Evolutionary conservation across 2,888 invertebrate species (phyloP), one percentile per base, ranked within the genome.

Genomic region (Catocala fraxini): DNA sequence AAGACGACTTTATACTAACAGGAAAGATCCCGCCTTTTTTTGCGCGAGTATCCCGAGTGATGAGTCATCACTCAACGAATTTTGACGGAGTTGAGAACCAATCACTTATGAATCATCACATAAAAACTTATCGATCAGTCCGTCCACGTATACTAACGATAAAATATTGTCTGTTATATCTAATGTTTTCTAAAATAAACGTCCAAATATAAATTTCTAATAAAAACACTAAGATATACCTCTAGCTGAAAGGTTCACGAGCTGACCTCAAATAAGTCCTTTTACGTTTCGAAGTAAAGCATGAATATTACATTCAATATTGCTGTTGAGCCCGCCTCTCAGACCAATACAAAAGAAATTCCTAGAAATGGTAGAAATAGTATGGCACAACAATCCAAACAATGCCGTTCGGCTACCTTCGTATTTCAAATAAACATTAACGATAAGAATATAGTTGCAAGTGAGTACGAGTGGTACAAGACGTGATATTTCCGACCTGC

Each of bases 21-120:
- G 68, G 70, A 70, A 67, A 67, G 58, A 13, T 25, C 39, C 54
- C 56, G 34, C 42, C 48, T 65, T 63, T 73, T 77, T 72, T 71
- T 51, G 56, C 58, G 60, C 52, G 55, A 51, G 62, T 54, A 61
- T 69, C 62, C 60, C 70, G 53, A 51, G 52, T 25, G 46, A 57
- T 64, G 70, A 65, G 67, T 75, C 71, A 74, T 66, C 65, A 59
- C 51, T 67, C 15, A 63, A 68, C 62, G 55, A 61, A 65, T 65
- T 63, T 67, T 59, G 56, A 68, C 65, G 54, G 57, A 72, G 64
- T 59, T 61, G 60, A 65, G 64, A 75, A 66, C 63, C 75, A 70
- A 70, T 75, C 68, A 65, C 63, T 60, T 68, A 62, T 78, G 70
- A 76, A 51, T 75, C 76, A 78, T 75, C 55, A 60, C 59, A 51